Evolutionary conservation across 2,797 vertebrate species (phyloP), one percentile per base, ranked within the genome.

Genomic region (Rhynchonycteris naso): DNA sequence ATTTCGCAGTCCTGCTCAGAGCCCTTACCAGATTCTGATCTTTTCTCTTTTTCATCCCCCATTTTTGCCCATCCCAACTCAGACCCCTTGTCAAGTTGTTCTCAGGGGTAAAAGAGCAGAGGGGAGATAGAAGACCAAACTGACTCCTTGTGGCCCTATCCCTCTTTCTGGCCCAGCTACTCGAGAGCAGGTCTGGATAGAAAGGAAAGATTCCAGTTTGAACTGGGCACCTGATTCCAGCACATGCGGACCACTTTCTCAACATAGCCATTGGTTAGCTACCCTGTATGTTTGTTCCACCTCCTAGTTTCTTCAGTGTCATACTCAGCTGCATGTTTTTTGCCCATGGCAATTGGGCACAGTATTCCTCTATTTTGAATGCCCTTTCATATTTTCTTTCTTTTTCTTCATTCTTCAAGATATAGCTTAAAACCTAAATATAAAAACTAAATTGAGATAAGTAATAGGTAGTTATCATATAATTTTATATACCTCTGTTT

Each of bases 1-100:
- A 74, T 87, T 83, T 95, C 89, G 56, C 65, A 96, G 88, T 91
- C 92, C 94, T 63, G 83, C 78, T 93, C 87, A 87, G 92, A 95
- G 75, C 59, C n/a, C 59, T 63, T 47, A 65, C n/a, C n/a, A 63
- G n/a, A 63, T 63, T 63, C 71, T 63, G 35, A 76, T 68, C 30
- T 38, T 88, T 92, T 92, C 54, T 19, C 63, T 89, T 92, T 58
- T 63, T 61, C 61, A 15, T 38, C 28, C 19, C 18, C 24, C 13
- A 22, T 21, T n/a, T 59, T 43, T 11, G 4, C 33, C 59, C n/a
- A 63, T 28, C n/a, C 24, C 52, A 6, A 28, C 5, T 75, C 43
- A 61, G 74, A 26, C 9, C 26, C 59, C 54, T 61, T 87, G 33
- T 50, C 81, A 35, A 78, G 14, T 33, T 80, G n/a, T 19, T 75